A percentile compares a stretch with the other conserved stretches of the same genome.
Evolutionary conservation across 2,888 invertebrate genomes (phyloP).

Genomic region (Lomographa bimaculata): DNA sequence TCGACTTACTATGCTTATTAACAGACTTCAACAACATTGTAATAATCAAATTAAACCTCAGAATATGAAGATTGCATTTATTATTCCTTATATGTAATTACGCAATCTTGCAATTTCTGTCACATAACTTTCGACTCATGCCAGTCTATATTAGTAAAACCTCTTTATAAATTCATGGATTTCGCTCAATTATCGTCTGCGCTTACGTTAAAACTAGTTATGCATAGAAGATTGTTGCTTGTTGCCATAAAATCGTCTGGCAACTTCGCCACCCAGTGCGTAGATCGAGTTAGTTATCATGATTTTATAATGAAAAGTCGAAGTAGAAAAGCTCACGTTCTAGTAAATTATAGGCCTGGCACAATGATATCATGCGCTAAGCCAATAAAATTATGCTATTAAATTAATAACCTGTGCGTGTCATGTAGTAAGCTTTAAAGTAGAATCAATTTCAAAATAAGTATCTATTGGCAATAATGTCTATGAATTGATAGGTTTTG

Average conservation of each 20-base stretch:
- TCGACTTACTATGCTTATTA: neutral
- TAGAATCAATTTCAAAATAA: constrained; percentile 31
- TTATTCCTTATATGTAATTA: too few relatives aligned
- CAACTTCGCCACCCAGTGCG: constrained; percentile 18
- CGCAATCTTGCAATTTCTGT: too few relatives aligned
- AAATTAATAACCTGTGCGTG: constrained; percentile 38
- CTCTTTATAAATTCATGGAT: neutral
- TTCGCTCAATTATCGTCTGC: constrained; percentile 6
- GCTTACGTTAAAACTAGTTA: constrained; percentile 8
- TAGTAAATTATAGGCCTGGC: constrained; percentile 41
- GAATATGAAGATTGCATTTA: too few relatives aligned
- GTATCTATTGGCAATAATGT: constrained; percentile 18
- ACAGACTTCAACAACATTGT: neutral
- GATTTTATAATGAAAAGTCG: constrained; percentile 12
- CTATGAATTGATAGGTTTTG: constrained; percentile 5
- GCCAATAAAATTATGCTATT: constrained; percentile 46
- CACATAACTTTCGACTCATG: too few relatives aligned
- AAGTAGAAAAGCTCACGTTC: constrained; percentile 8
- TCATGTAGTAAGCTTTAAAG: constrained; percentile 31
- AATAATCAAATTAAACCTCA: neutral
- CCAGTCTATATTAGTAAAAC: too few relatives aligned
- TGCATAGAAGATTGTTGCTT: constrained; percentile 6
- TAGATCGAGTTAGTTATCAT: constrained; percentile 7
- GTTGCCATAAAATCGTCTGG: constrained; percentile 7
- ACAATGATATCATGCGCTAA: constrained; percentile 33